These are phyloP conservation scores for Petroica traversi DNA, from an alignment of 2,113 vertebrate species.

Conservation along the genomic window DNA sequence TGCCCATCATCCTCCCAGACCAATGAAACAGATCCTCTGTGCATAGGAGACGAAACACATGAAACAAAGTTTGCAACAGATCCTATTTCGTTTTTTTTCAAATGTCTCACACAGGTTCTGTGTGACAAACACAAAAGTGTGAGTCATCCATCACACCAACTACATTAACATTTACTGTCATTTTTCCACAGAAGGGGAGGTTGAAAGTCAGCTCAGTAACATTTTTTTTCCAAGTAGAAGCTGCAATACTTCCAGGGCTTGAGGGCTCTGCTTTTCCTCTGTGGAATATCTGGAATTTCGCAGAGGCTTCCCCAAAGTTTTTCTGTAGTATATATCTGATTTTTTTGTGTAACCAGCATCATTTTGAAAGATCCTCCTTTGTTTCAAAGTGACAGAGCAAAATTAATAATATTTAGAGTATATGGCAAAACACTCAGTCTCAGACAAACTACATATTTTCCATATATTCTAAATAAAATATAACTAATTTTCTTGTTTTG, in stretches of 20 bases:
- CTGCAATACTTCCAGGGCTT: background rate
- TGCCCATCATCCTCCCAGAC: background rate
- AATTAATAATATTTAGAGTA: background rate
- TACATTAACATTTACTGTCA: background rate
- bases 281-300: background rate
- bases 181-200: background rate
- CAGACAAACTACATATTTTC: background rate
- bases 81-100: background rate
- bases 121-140: background rate
- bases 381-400: background rate
- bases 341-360: background rate
- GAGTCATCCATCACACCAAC: background rate
- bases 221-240: background rate
- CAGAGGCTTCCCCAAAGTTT: background rate
- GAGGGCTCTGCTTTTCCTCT: background rate
- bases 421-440: background rate
- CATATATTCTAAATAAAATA: background rate
- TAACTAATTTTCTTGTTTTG: background rate
- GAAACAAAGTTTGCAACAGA: background rate
- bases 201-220: background rate
- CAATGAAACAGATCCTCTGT: background rate
- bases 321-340: background rate
- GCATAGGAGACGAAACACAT: background rate
- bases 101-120: fast-evolving
- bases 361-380: background rate